Evolutionary conservation across 2,888 invertebrate species (phyloP), one percentile per base, ranked within the genome.

Genomic region (Noctua comes): DNA sequence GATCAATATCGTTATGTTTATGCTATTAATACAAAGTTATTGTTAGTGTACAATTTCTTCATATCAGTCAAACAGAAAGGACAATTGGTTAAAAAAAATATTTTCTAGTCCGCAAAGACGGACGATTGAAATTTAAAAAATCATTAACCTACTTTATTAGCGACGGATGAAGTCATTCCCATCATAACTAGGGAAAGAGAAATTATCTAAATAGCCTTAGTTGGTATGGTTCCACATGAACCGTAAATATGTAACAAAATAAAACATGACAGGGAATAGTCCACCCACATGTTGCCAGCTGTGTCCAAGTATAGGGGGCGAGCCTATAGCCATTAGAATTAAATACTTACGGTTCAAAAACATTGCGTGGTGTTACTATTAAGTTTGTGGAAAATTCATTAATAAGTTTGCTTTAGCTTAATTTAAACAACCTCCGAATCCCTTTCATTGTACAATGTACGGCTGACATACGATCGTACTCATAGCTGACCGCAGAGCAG

Each of bases 21-120:
- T 68, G 79, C 76, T 75, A 78, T 64, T 72, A 82, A 83, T 78
- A 82, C 68, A 84, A 78, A 73, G 73, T 82, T 76, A 78, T 73
- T 72, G 79, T 82, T 76, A 77, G 66, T 73, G 43, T 73, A 83
- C 72, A 72, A 74, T 72, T 78, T 77, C 51, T 70, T 82, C 40
- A 73, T 76, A 81, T 88, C 85, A 89, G 81, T 84, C 86, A 82
- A 77, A 75, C 71, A 73, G 68, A 80, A 76, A 72, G 75, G 73
- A 80, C 77, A 76, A 80, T 57, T 66, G 65, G 64, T 73, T 66
- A 77, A 77, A 76, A 74, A 68, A 76, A 72, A 79, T 16, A 84
- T 43, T 43, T n/a, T 24, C 51, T 69, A 68, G 73, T 76, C 77
- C 66, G 77, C 65, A 64, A 77, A 81, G n/a, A 54, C 59, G 59